Base-by-base conservation (phyloP, 2,888 invertebrate genomes). In the Amiota communis region DNA sequence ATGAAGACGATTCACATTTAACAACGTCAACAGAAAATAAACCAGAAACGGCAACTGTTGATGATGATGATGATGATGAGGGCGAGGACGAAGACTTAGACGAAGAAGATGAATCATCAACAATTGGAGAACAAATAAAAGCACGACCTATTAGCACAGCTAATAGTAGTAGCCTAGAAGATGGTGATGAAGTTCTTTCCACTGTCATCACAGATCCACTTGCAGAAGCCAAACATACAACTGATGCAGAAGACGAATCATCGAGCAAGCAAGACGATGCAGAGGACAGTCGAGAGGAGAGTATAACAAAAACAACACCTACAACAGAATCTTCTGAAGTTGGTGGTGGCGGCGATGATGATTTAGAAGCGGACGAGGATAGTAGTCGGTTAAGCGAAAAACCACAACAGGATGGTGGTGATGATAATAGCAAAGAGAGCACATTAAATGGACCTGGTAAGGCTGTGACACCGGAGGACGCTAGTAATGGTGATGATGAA, bases 11-110 rank as follows among this genome's bases (percentile, higher is more conserved):
- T 75, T 89, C 89, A 74, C 88, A 89, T 81, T 86, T 88, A 74
- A 87, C 83, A n/a, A 87, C 87, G 72, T 85, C 88, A 12, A 84
- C 86, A 73, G 87, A 86, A 73, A 86, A 85, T 70, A 75, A 79
- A 71, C 72, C 72, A 71, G 56, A 72, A 49, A 81, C 80, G 48
- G 68, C 61, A 20, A 56, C 77, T 56, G 79, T 73, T 2, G 78
- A 79, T 12, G 86, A 84, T 64, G 86, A 83, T 56, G 79, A 74
- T 2, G 77, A 78, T 10, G 86, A 84, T 59, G 86, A 83, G 46
- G 85, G 76, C 76, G 80, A 80, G 3, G 36, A 6, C 36, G 36
- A 36, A 36, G 36, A 36, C 6, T 36, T 36, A 6, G 36, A 36
- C 72, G 82, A 80, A 74, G 79, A 80, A 74, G 83, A 82, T 67